These are phyloP conservation scores for Musca vetustissima DNA, from an alignment of 1,140 invertebrate genomes.

Conservation along the genomic window DNA sequence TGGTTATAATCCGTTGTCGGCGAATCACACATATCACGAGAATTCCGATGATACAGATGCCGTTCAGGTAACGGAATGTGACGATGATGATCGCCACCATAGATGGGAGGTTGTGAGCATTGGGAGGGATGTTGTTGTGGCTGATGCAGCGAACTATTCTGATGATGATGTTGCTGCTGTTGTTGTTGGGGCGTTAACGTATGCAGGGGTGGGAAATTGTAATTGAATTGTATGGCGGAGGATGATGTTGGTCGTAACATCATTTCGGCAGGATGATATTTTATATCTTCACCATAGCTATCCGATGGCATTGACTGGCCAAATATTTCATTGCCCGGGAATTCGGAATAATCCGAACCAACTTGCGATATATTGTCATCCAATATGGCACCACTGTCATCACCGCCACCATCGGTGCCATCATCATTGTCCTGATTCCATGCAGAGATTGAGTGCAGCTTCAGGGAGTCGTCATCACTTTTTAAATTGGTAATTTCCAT, in stretches of 20 bases:
- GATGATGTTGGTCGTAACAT: constrained; percentile 2
- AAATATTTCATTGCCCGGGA: neutral
- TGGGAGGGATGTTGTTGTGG: neutral
- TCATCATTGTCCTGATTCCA: constrained; percentile 7
- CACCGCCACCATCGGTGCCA: neutral
- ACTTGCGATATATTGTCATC: constrained; percentile 14
- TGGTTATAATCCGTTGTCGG: neutral
- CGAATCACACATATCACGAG: neutral
- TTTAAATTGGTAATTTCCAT: neutral
- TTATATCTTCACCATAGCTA: neutral
- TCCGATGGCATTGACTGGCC: neutral
- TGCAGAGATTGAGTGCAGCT: too few species aligned
- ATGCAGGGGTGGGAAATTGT: neutral
- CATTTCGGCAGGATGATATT: neutral
- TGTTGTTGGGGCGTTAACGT: neutral
- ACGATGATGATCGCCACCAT: neutral
- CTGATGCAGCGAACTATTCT: neutral
- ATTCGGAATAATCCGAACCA: constrained; percentile 12
- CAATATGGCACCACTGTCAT: neutral
- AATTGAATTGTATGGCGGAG: constrained; percentile 12
- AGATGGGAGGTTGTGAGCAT: neutral
- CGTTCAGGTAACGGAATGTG: neutral
- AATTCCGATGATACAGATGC: constrained; percentile 1
- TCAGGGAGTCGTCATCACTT: too few species aligned
- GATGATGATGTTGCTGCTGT: neutral